A percentile compares a stretch with the other conserved stretches of the same genome.
Evolutionary conservation across 35 echinoderm and acorn worm species (phyloP).

Genomic region (Lytechinus variegatus): DNA sequence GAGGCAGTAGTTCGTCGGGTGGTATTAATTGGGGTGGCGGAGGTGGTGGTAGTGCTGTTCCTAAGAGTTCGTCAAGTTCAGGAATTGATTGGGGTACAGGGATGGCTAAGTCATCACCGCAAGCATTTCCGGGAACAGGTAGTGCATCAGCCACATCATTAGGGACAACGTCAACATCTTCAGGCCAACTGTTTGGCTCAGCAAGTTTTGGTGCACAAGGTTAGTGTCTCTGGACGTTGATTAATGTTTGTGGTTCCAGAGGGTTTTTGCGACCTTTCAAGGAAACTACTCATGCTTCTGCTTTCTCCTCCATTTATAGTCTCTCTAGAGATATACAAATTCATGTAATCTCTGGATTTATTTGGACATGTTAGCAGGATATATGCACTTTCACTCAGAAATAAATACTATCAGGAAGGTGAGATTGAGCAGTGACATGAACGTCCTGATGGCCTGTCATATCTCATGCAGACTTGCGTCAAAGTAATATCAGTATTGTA

Average conservation of each 20-base stretch:
- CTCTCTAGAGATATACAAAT: too few species aligned
- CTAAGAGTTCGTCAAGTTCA: slow-evolving; percentile 22
- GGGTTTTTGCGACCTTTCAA: too few species aligned
- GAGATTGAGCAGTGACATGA: too few species aligned
- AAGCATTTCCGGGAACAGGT: not conserved
- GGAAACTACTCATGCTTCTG: too few species aligned
- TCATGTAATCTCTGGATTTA: too few species aligned
- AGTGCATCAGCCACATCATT: slow-evolving; percentile 17
- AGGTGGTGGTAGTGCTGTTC: not conserved
- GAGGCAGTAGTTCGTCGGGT: not conserved
- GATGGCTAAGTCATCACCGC: slow-evolving; percentile 33
- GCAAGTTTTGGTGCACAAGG: slow-evolving; percentile 25
- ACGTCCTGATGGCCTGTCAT: too few species aligned
- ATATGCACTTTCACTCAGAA: too few species aligned
- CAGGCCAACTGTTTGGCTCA: not conserved
- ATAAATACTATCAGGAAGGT: too few species aligned
- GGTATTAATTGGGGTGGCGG: slow-evolving; percentile 27
- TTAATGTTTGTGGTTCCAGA: not conserved
- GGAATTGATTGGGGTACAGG: slow-evolving; percentile 25
- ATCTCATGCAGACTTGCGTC: too few species aligned
- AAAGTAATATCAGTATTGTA: too few species aligned
- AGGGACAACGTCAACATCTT: not conserved
- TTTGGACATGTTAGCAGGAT: too few species aligned
- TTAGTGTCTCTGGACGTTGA: not conserved
- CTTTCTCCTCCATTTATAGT: too few species aligned